Evolutionary conservation across 2,888 invertebrate genomes (phyloP).

Genomic region (Cyclophora punctaria): DNA sequence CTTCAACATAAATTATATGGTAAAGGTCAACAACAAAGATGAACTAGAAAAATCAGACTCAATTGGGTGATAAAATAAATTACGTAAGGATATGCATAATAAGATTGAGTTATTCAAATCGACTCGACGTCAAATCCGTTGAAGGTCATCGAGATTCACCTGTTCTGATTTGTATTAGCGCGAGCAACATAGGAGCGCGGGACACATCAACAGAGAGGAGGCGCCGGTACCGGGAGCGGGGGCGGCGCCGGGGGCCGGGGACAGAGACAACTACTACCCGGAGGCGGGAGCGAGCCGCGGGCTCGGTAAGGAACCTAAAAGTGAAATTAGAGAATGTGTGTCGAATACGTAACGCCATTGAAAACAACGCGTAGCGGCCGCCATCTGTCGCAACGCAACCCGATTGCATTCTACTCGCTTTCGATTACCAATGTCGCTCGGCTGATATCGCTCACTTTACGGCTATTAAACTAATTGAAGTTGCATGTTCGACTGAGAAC

Average conservation of each 20-base stretch:
- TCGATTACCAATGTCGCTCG: conserved; percentile 17
- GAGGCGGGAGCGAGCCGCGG: not conserved
- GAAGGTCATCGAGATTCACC: not conserved
- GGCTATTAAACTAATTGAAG: conserved; percentile 11
- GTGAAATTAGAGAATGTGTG: conserved; percentile 26
- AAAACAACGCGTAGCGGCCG: not conserved
- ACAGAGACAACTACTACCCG: not conserved
- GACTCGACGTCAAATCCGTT: not conserved
- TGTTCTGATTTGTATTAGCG: conserved; percentile 1
- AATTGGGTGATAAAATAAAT: too few relatives aligned
- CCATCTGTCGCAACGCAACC: conserved; percentile 2
- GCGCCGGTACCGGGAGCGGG: not conserved
- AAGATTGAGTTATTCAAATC: too few relatives aligned
- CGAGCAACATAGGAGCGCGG: not conserved
- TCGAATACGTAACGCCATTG: conserved; percentile 17
- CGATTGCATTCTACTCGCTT: conserved; percentile 7
- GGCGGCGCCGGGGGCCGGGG: not conserved
- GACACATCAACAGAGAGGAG: not conserved
- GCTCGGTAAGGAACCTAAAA: conserved; percentile 19
- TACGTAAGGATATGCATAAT: too few relatives aligned
- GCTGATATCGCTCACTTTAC: conserved; percentile 14
- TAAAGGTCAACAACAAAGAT: too few relatives aligned
- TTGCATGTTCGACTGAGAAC: conserved; percentile 1
- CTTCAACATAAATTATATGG: too few relatives aligned
- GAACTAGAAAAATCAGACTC: too few relatives aligned